Evolutionary conservation across 2,797 vertebrate genomes (phyloP), one percentile per base, ranked within the genome.

Genomic region (Sebastes jordani): DNA sequence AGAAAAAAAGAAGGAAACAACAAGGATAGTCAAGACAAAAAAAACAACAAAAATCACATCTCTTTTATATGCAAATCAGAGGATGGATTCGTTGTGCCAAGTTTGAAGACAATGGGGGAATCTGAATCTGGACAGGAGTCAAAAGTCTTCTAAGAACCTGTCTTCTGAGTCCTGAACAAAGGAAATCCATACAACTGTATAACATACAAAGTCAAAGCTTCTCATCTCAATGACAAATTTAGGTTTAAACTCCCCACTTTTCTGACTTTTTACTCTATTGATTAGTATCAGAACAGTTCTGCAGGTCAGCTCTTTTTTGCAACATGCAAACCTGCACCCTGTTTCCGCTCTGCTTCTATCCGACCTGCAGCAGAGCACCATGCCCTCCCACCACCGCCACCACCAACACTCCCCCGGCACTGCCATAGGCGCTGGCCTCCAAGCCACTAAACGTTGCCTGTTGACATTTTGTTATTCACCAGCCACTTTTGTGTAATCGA

Each of bases 401-500:
- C n/a, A 56, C 68, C 72, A 52, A 42, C 70, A 5, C 71, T 56
- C 55, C 65, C 65, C 20, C 6, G 64, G 68, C 79, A 64, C 60
- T 23, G 71, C 34, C 52, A 79, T 55, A 54, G 75, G 74, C 27
- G 93, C 92, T 83, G 94, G 92, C 88, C 93, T 91, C 92, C 73
- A 80, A 88, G 87, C 86, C 85, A 72, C 90, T 93, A 93, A 93
- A 94, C 82, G 92, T 94, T 94, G 95, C 94, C 93, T 89, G 93
- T 93, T 97, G 96, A 96, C 96, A 95, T 58, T 78, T 88, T 89
- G 91, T 80, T 95, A 93, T 96, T 95, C 94, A 92, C 88, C 82
- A 84, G 92, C 92, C 93, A 91, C 90, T 84, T 95, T 91, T 86
- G 94, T 94, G 86, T 91, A 93, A 85, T 90, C 81, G 58, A 81